Base-by-base conservation (phyloP, 2,113 vertebrate genomes). In the Lasiurus cinereus region DNA sequence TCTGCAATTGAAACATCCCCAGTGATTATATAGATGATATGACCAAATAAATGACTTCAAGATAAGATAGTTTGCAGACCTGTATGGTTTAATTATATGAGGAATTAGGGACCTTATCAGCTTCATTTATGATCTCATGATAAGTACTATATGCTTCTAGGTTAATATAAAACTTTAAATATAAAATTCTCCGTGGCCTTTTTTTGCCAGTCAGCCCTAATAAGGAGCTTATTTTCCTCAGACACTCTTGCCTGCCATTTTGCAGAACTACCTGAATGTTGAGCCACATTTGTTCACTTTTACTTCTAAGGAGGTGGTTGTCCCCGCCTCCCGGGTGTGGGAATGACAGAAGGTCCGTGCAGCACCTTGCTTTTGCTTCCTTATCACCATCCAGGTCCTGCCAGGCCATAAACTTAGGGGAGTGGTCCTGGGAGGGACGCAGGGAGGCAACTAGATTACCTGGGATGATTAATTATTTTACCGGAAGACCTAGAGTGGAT, bases 131-230 rank as follows among this genome's bases (percentile, higher is more conserved):
- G 16, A 67, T 72, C 18, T 86, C 43, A 56, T 74, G 80, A 76
- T 86, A 74, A 50, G 82, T 79, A 39, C 33, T 56, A 14, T 82
- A 33, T 33, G n/a, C 48, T 29, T 39, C 67, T 80, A 15, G 50
- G 31, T 86, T 74, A 66, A 43, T 82, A 64, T 70, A 91, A 85
- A 96, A 72, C 36, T 89, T 91, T 62, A 91, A 83, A 56, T 72
- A 18, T 27, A 89, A 29, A 33, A 52, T 67, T 85, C 33, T 90
- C 4, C 46, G 19, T 80, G 59, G 27, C 3, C n/a, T 88, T 88
- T 91, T 84, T 56, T 54, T 73, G 21, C 48, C 54, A 70, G 9
- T 82, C 2, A 39, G 21, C 19, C 64, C 31, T 97, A 59, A 36
- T 24, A 59, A 36, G 69, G 43, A 86, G 48, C 78, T 82, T 74